Conservation (phyloP, 2,113 vertebrate species). For the Bubo blakistoni region DNA sequence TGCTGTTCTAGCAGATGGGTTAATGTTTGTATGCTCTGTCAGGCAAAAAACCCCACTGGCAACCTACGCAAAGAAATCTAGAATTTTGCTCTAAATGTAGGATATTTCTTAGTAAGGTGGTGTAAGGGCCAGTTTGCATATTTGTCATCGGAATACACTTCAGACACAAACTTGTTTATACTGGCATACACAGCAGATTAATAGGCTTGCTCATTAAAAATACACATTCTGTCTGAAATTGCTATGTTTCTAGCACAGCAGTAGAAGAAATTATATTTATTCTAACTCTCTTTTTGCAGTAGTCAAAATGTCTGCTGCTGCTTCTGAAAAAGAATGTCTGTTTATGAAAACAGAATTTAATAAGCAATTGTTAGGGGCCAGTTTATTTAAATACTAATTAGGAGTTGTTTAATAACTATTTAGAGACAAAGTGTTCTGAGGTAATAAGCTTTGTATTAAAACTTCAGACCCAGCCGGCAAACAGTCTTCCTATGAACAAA, state of each 20-base stretch:
- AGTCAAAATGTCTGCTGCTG: conserved; percentile 68
- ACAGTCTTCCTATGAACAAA: conserved; percentile 11
- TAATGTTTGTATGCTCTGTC: background rate
- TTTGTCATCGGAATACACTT: background rate
- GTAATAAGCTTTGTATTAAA: conserved; percentile 8
- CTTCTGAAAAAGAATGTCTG: conserved; percentile 63
- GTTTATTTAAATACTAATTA: conserved; percentile 65
- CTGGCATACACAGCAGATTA: background rate
- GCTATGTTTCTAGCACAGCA: conserved; percentile 8
- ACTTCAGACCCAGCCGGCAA: conserved; percentile 10
- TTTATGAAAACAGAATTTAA: conserved; percentile 67
- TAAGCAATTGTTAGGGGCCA: conserved; percentile 54
- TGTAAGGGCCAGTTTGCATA: background rate
- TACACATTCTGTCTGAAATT: conserved; percentile 14
- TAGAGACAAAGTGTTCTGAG: conserved; percentile 50
- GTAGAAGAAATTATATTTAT: conserved; percentile 34
- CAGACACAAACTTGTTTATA: background rate
- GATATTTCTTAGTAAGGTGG: background rate
- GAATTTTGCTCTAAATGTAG: background rate
- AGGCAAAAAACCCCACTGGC: background rate
- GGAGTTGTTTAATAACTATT: conserved; percentile 58
- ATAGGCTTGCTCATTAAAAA: conserved; percentile 23
- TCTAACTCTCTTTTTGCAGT: conserved; percentile 34
- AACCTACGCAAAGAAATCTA: background rate
- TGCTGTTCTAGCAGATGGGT: accelerated